phyloP scores from a whole-genome alignment of 2,113 vertebrate genomes.

The Nicator chloris region DNA sequence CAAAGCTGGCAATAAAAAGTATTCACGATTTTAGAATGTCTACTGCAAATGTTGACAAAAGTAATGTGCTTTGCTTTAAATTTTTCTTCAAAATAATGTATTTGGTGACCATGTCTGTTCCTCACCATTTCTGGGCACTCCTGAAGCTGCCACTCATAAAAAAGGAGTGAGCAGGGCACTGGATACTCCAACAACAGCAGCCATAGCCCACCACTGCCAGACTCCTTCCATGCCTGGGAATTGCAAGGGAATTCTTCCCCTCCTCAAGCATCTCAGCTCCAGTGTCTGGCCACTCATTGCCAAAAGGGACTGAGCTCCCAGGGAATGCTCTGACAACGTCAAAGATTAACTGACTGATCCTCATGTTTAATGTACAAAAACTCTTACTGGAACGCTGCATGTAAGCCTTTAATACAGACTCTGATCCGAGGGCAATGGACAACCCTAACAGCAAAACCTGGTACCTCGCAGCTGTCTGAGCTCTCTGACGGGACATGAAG shows the following conservation, averaged over 20 bases:
- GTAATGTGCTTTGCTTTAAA: fast-evolving
- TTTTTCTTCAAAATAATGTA: background rate
- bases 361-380: background rate
- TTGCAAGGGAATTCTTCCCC: background rate
- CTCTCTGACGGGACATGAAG: fast-evolving
- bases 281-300: background rate
- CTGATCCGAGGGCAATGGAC: background rate
- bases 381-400: background rate
- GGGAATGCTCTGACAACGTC: fast-evolving
- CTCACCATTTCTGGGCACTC: background rate
- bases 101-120: background rate
- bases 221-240: background rate
- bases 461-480: background rate
- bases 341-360: background rate
- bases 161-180: background rate
- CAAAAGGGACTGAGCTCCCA: background rate
- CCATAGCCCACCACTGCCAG: background rate
- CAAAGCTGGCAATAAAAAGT: background rate
- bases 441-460: background rate
- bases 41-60: background rate
- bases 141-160: background rate
- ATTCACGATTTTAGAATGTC: background rate
- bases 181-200: background rate
- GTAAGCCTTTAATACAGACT: background rate
- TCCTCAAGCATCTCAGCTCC: background rate